These are phyloP conservation scores for Diachasma alloeum DNA, from an alignment of 1,140 invertebrate genomes.

Conservation along the genomic window DNA sequence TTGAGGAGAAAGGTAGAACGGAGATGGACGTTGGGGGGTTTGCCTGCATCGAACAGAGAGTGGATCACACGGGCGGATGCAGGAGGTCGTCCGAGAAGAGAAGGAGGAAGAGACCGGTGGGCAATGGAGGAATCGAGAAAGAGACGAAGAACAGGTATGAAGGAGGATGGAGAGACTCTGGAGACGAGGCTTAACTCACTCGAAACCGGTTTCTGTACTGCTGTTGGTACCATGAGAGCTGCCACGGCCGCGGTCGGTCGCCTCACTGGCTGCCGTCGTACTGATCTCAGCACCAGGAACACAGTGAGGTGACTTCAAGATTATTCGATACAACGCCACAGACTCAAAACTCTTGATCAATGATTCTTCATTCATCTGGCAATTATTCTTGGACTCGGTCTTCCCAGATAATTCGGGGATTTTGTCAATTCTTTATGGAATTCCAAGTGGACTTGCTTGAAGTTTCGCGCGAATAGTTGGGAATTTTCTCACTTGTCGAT, in stretches of 20 bases:
- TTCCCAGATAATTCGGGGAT: neutral
- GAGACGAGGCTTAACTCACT: slow-evolving; percentile 17
- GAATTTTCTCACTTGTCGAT: too few relatives aligned
- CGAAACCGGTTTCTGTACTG: slow-evolving; percentile 23
- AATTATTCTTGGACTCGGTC: neutral
- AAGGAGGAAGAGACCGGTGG: neutral
- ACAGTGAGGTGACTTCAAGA: neutral
- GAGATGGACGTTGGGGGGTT: neutral
- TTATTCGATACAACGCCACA: neutral
- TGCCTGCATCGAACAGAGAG: neutral
- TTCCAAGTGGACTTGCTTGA: too few relatives aligned
- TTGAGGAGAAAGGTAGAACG: neutral
- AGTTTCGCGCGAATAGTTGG: too few relatives aligned
- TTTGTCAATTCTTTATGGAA: neutral
- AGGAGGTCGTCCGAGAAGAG: slow-evolving; percentile 4
- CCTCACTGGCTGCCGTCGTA: slow-evolving; percentile 19
- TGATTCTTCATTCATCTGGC: neutral
- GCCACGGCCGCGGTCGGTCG: neutral
- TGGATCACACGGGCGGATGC: neutral
- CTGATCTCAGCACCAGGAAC: neutral
- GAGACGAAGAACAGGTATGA: neutral
- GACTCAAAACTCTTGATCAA: neutral
- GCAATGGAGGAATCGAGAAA: neutral
- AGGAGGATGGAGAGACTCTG: neutral
- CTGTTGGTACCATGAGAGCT: slow-evolving; percentile 13